These are phyloP conservation scores for Hucho hucho DNA, from an alignment of 2,113 vertebrate genomes.

Conservation along the genomic window DNA sequence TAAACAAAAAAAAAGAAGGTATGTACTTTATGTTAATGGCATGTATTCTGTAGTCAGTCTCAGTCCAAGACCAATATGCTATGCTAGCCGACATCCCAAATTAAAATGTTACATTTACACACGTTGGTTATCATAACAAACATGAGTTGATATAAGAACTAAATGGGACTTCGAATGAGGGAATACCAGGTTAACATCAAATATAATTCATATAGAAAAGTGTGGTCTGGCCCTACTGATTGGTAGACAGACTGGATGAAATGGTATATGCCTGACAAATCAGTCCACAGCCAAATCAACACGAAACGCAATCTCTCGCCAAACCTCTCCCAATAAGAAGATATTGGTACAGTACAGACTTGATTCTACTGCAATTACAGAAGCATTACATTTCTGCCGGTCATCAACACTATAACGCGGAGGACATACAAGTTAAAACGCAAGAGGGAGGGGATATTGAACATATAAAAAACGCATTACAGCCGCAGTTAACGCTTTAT, in stretches of 20 bases:
- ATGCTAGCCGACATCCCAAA: too few species aligned
- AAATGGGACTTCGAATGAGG: not conserved
- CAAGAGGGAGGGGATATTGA: constrained; percentile 12
- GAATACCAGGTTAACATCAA: not conserved
- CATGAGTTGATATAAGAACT: not conserved
- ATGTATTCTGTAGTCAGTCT: too few species aligned
- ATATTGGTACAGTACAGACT: not conserved
- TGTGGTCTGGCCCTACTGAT: not conserved
- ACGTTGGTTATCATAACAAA: not conserved
- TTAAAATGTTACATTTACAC: not conserved
- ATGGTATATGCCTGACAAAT: not conserved
- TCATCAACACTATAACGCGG: not conserved
- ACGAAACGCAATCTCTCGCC: not conserved
- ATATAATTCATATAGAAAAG: not conserved
- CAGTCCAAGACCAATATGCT: too few species aligned
- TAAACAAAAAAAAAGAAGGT: too few species aligned
- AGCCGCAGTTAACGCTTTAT: constrained; percentile 11
- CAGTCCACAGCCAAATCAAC: not conserved
- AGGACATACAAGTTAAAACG: not conserved
- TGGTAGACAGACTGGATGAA: not conserved
- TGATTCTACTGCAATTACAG: not conserved
- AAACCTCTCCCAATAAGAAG: not conserved
- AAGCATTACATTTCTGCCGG: not conserved
- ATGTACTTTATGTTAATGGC: too few species aligned
- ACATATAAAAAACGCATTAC: constrained; percentile 25